Percentiles rank a stretch among this genome's conserved stretches.
Conservation (phyloP, 2,113 vertebrate genomes). For the Brachyistius frenatus region DNA sequence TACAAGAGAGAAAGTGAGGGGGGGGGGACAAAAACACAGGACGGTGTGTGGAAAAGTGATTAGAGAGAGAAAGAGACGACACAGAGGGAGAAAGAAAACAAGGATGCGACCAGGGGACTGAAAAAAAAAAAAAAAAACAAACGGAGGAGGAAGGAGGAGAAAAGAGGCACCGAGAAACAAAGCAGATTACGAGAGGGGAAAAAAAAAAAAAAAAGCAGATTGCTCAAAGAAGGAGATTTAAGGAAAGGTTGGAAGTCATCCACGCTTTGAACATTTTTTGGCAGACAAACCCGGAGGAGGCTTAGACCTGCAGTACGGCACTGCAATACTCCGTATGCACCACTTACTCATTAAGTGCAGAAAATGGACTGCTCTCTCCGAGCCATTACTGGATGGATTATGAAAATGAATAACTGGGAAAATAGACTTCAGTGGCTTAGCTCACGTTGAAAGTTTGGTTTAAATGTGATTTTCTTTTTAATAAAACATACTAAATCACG, state of each 20-base stretch:
- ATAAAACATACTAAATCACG: neutral
- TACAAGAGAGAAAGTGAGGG: neutral
- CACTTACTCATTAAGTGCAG: constrained; percentile 47
- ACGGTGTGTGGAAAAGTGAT: constrained; percentile 31
- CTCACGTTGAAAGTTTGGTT: neutral
- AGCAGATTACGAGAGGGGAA: constrained; percentile 46
- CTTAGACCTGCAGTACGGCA: constrained; percentile 41
- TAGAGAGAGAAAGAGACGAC: neutral
- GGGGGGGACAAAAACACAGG: neutral
- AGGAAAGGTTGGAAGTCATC: constrained; percentile 42
- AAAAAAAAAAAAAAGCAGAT: neutral
- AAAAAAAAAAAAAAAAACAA: constrained; percentile 38
- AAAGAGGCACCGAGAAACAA: constrained; percentile 34
- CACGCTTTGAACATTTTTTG: constrained; percentile 39
- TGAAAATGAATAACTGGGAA: constrained; percentile 15
- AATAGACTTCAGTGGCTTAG: neutral
- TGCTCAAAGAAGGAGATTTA: constrained; percentile 35
- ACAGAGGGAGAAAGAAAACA: constrained; percentile 17
- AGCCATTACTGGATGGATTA: constrained; percentile 16
- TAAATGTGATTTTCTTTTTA: neutral
- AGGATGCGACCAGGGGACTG: constrained; percentile 9
- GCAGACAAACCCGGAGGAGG: constrained; percentile 37
- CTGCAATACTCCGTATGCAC: constrained; percentile 46
- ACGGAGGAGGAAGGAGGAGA: constrained; percentile 27
- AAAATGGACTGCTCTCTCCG: constrained; percentile 14